Conservation (phyloP, 2,888 invertebrate species). For the Himalopsyche kuldschensis region DNA sequence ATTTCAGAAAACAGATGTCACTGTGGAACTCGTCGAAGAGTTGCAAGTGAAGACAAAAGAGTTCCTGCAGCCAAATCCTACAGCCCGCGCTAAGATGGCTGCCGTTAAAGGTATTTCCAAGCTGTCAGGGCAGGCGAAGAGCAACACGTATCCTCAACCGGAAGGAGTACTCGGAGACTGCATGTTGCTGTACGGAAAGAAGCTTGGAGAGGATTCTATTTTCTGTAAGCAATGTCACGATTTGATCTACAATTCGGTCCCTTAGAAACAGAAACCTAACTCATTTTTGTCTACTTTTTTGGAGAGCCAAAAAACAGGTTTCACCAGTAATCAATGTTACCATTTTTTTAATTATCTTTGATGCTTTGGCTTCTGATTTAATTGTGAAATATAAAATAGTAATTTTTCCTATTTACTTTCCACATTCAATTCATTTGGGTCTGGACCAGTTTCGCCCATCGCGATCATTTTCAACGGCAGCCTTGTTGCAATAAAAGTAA, state of each 20-base stretch:
- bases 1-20: constrained; percentile 94
- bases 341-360: too few relatives aligned
- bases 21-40: constrained; percentile 95
- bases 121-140: constrained; percentile 94
- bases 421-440: too few relatives aligned
- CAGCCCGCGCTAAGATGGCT: constrained; percentile 91
- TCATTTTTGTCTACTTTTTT: too few relatives aligned
- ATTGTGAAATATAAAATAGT: too few relatives aligned
- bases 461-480: too few relatives aligned
- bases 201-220: constrained; percentile 91
- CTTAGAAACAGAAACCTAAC: too few relatives aligned
- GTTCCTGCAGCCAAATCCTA: constrained; percentile 98
- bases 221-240: constrained; percentile 67
- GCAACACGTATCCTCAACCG: constrained; percentile 97
- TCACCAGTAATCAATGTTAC: too few relatives aligned
- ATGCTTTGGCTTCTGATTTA: too few relatives aligned
- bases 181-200: constrained; percentile 93
- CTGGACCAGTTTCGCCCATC: too few relatives aligned
- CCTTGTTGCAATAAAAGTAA: too few relatives aligned
- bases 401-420: too few relatives aligned
- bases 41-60: constrained; percentile 96
- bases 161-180: constrained; percentile 97
- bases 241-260: not conserved
- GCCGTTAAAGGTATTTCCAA: constrained; percentile 95
- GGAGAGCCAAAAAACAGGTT: too few relatives aligned